These are phyloP conservation scores for Acronicta psi DNA, from an alignment of 2,888 invertebrate species.

Conservation along the genomic window DNA sequence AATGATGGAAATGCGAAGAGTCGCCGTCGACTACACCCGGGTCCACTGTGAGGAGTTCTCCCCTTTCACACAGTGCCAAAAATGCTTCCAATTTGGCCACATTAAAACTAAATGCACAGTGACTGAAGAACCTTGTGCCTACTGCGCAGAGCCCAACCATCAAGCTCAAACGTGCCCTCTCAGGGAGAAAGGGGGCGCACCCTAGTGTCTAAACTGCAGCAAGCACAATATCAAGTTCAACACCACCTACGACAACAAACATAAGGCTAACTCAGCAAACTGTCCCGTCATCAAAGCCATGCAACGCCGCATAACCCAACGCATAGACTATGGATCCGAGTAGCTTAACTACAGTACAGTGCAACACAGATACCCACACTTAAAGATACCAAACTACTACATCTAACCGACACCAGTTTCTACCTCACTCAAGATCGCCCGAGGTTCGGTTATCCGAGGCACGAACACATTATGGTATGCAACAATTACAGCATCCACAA, in stretches of 20 bases:
- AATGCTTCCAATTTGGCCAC: not conserved
- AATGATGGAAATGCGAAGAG: not conserved
- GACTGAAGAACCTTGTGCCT: too few relatives aligned
- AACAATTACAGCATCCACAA: too few relatives aligned
- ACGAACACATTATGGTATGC: too few relatives aligned
- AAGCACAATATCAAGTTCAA: not conserved
- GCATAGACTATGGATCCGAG: not conserved
- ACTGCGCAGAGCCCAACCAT: not conserved
- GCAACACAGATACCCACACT: conserved; percentile 4
- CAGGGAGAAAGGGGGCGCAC: not conserved
- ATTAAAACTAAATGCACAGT: too few relatives aligned
- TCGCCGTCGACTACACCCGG: not conserved
- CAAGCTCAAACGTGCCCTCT: not conserved
- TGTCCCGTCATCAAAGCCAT: not conserved
- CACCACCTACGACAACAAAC: not conserved
- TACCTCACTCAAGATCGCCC: too few relatives aligned
- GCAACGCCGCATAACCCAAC: not conserved
- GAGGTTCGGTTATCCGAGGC: too few relatives aligned
- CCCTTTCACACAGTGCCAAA: not conserved
- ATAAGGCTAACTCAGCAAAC: not conserved
- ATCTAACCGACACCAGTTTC: too few relatives aligned
- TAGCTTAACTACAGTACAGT: not conserved
- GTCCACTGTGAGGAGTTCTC: not conserved
- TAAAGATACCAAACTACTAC: too few relatives aligned
- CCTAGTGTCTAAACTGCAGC: not conserved